Conservation (phyloP, 2,797 vertebrate species). For the Myotis daubentonii region DNA sequence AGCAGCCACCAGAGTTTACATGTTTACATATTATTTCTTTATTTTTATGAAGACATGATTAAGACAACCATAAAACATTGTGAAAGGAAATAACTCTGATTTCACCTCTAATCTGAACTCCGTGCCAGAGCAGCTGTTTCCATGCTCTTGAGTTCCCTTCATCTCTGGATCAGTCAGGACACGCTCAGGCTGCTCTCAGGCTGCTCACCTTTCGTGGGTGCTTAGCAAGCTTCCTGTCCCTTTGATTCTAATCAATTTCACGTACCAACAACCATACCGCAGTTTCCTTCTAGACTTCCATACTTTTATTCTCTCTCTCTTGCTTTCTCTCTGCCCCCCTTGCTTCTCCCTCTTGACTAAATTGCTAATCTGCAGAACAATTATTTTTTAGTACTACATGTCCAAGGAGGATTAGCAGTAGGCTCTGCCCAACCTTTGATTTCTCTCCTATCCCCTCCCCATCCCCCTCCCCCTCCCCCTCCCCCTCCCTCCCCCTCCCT, state of each 20-base stretch:
- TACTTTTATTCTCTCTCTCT: neutral
- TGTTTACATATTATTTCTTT: slow-evolving; percentile 27
- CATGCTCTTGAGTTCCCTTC: neutral
- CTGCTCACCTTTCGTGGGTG: neutral
- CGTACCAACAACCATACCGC: neutral
- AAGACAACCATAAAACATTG: neutral
- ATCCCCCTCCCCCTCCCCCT: neutral
- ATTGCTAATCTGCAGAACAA: neutral
- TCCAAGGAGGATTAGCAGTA: neutral
- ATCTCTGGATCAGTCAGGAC: neutral
- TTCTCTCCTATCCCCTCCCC: neutral
- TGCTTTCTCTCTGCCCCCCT: neutral
- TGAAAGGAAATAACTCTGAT: neutral
- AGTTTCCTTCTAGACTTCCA: neutral
- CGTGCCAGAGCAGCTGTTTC: neutral
- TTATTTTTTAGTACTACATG: neutral
- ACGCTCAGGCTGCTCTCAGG: neutral
- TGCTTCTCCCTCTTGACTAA: neutral
- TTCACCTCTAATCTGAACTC: neutral
- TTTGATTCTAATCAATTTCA: neutral
- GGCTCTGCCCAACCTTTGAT: neutral
- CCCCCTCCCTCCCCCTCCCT: too few relatives aligned
- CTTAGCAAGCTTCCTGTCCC: neutral
- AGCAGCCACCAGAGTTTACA: neutral
- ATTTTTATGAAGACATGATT: neutral